A percentile compares a stretch with the other conserved stretches of the same genome.
phyloP scores from a whole-genome alignment of 1,140 invertebrate species.

The Pseudomyrmex concolor region DNA sequence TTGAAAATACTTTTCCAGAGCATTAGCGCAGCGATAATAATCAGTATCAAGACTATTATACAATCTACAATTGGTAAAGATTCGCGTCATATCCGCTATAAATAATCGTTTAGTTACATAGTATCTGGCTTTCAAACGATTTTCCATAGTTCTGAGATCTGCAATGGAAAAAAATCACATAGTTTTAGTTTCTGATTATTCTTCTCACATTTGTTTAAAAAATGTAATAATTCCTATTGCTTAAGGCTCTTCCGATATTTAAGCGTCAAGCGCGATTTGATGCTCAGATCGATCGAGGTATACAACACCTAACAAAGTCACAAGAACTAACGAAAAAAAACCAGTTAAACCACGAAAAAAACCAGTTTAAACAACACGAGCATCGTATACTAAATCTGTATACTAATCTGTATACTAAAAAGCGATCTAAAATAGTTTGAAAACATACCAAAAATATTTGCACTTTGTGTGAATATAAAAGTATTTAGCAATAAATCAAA shows the following conservation, averaged over 20 bases:
- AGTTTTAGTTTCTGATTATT: neutral
- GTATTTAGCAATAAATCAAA: no score
- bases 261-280: no score
- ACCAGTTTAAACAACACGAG: no score
- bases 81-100: slow-evolving; percentile 97
- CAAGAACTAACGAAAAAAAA: no score
- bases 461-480: no score
- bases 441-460: no score
- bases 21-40: slow-evolving; percentile 96
- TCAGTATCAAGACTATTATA: slow-evolving; percentile 98
- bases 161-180: slow-evolving; percentile 69
- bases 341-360: no score
- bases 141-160: slow-evolving; percentile 96
- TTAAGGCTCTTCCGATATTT: neutral
- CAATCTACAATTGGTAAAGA: slow-evolving; percentile 97
- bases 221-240: neutral
- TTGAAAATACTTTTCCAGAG: slow-evolving; percentile 96
- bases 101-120: slow-evolving; percentile 96
- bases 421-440: no score
- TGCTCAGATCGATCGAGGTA: no score
- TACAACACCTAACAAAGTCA: no score
- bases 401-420: no score
- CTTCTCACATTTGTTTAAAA: neutral
- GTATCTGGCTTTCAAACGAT: slow-evolving; percentile 92
- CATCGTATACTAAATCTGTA: no score